phyloP scores from a whole-genome alignment of 2,113 vertebrate genomes.

The Oncorhynchus nerka region DNA sequence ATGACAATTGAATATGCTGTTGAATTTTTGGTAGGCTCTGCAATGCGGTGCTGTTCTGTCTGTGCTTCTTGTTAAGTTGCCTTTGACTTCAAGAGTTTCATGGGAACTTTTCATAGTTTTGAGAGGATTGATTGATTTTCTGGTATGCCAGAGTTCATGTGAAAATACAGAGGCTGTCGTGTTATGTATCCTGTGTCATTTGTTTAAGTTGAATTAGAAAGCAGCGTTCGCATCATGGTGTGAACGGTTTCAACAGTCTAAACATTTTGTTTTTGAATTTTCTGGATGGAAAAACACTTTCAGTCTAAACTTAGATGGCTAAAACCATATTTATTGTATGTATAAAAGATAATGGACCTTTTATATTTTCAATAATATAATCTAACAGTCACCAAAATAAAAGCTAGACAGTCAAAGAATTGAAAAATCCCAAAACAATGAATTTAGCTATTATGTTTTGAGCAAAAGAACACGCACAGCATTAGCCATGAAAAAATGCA shows the following conservation, averaged over 20 bases:
- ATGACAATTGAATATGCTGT: not conserved
- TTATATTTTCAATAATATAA: no score
- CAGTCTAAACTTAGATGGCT: no score
- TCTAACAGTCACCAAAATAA: no score
- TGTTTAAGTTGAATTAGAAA: slow-evolving; percentile 18
- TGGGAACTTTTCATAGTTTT: slow-evolving; percentile 24
- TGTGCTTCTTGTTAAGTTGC: not conserved
- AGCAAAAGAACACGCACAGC: no score
- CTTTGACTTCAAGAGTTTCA: not conserved
- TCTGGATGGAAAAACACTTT: no score
- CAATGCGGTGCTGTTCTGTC: not conserved
- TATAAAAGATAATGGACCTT: no score
- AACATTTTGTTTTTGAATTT: not conserved
- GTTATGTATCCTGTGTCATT: slow-evolving; percentile 35
- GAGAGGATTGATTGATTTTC: slow-evolving; percentile 48
- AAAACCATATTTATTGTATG: no score
- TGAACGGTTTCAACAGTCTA: no score
- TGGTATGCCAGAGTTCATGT: slow-evolving; percentile 53
- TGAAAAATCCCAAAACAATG: no score
- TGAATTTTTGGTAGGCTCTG: slow-evolving; percentile 10
- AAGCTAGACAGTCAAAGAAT: no score
- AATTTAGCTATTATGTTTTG: no score
- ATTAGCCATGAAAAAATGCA: no score
- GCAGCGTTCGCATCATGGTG: not conserved
- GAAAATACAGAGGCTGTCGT: slow-evolving; percentile 50